A percentile compares a stretch with the other conserved stretches of the same genome.
Conservation (phyloP, 1,140 invertebrate genomes). For the Macrostomum lignano region DNA sequence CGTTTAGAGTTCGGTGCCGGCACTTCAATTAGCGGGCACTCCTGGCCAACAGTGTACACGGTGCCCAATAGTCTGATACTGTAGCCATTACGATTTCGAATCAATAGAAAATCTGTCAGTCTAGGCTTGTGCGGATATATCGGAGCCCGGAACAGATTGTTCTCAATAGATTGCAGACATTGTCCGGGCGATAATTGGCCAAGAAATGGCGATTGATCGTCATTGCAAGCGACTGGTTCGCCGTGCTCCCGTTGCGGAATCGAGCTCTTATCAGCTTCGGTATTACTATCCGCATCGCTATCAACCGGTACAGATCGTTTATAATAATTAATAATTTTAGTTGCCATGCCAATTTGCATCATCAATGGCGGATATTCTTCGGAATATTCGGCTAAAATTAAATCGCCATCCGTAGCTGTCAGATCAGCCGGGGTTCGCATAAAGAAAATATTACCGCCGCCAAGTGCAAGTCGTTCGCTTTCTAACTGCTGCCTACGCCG, state of each 20-base stretch:
- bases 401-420: conserved; percentile 66
- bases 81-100: conserved; percentile 44
- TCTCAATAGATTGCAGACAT: conserved; percentile 65
- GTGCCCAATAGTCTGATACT: conserved; percentile 62
- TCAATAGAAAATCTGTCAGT: conserved; percentile 65
- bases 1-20: conserved; percentile 92
- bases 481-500: conserved; percentile 55
- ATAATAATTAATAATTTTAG: no score
- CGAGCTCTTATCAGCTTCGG: no score
- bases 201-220: conserved; percentile 80
- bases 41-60: conserved; percentile 68
- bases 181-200: conserved; percentile 69
- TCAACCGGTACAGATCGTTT: no score
- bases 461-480: conserved; percentile 62
- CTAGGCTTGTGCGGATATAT: conserved; percentile 61
- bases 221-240: no score
- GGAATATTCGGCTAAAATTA: conserved; percentile 72
- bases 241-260: no score
- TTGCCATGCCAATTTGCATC: conserved; percentile 84
- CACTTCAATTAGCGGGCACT: conserved; percentile 86
- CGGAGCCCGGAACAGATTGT: conserved; percentile 84
- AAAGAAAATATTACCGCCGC: conserved; percentile 83
- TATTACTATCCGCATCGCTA: no score
- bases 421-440: conserved; percentile 86
- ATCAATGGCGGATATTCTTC: conserved; percentile 89